Base-by-base conservation (phyloP, 2,888 invertebrate species). In the Drosophila trichaetosa region DNA sequence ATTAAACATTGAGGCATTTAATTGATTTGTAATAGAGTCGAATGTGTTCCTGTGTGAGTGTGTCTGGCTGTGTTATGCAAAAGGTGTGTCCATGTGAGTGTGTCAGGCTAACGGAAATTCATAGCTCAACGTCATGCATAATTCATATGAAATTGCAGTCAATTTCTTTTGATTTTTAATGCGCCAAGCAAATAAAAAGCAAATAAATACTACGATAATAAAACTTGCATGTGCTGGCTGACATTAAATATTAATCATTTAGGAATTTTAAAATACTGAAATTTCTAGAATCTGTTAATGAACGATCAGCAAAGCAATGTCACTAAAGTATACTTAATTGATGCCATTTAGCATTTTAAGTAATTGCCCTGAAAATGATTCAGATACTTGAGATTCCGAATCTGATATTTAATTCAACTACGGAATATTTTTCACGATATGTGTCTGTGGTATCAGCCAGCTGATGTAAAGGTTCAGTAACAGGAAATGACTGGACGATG, bases 1-100 rank as follows among this genome's bases (percentile, higher is more conserved):
- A 88, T 88, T 85, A 77, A 76, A 46, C 80, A 83, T 86, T 87
- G 82, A 72, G 72, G 80, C 83, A 74, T 89, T 89, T 87, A 87
- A 87, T 87, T 89, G 89, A 89, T 89, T 84, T 84, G 89, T 87
- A 87, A 87, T 87, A 87, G 79, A 87, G 56, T 58, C 48, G 65
- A 60, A 29, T 63, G 13, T 59, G 40, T 64, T 58, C 34, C 60
- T 61, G 56, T 63, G 7, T 59, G 46, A 61, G 18, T 58, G 40
- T 62, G 13, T 59, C 31, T 53, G 36, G 34, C 27, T 65, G 40
- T 38, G 69, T 79, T 79, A 73, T 79, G 77, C 71, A 75, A 73
- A 72, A 82, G 82, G 82, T 81, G 82, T 82, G 77, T 58, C 64
- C 21, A 48, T 73, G 72, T 65, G 65, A 70, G 83, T 84, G 76